phyloP scores from a whole-genome alignment of 2,797 vertebrate species.

The Xyrichtys novacula region DNA sequence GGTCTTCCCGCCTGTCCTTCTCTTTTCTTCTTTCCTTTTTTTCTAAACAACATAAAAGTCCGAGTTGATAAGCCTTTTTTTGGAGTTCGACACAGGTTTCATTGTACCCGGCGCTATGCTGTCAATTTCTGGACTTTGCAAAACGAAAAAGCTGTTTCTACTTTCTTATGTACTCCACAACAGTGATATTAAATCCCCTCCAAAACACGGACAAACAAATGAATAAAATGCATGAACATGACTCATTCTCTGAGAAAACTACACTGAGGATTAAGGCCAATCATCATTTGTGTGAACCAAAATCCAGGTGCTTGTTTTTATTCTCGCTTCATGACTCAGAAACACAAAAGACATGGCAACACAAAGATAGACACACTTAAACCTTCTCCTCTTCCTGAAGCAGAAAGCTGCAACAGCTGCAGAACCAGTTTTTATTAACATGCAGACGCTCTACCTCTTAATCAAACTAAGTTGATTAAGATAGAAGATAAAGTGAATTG shows the following conservation, averaged over 20 bases:
- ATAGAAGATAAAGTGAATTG: background rate
- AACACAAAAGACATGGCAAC: conserved; percentile 18
- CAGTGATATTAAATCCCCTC: conserved; percentile 15
- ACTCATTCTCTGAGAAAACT: background rate
- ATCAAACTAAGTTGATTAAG: background rate
- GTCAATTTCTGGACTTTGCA: conserved; percentile 9
- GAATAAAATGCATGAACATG: background rate
- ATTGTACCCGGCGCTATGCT: conserved; percentile 6
- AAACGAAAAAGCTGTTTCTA: conserved; percentile 5
- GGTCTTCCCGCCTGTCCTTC: conserved; percentile 19
- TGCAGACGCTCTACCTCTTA: background rate
- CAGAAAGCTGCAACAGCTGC: conserved; percentile 17
- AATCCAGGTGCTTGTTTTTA: conserved; percentile 40
- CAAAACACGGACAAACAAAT: conserved; percentile 6
- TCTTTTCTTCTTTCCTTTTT: background rate
- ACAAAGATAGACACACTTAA: background rate
- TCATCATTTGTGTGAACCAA: conserved; percentile 4
- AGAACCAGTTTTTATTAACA: background rate
- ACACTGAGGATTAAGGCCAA: conserved; percentile 39
- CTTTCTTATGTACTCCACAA: background rate
- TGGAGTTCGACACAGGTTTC: conserved; percentile 10
- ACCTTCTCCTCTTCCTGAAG: background rate
- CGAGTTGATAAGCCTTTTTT: conserved; percentile 4
- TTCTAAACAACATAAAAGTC: conserved; percentile 3
- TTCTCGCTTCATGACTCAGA: conserved; percentile 19